Evolutionary conservation across 2,113 vertebrate genomes (phyloP).

Genomic region (Oreotrochilus melanogaster): DNA sequence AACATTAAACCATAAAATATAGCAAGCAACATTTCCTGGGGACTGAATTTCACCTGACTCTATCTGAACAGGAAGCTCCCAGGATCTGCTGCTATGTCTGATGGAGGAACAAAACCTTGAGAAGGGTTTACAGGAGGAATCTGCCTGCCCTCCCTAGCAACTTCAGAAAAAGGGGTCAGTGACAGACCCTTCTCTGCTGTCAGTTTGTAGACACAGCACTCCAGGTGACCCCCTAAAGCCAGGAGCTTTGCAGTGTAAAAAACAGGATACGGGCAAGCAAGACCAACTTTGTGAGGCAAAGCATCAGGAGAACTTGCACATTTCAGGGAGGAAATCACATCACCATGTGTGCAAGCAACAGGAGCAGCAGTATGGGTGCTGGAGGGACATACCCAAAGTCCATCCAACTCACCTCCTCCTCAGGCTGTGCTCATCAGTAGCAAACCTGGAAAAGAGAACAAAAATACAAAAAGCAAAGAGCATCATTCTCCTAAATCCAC

Average conservation of each 20-base stretch:
- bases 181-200: not conserved
- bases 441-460: not conserved
- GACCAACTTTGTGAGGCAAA: not conserved
- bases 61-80: not conserved
- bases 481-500: not conserved
- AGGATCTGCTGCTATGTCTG: not conserved
- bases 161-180: not conserved
- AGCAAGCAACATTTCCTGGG: not conserved
- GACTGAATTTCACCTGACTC: not conserved
- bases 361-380: not conserved
- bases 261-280: not conserved
- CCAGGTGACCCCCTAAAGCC: not conserved
- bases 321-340: no score
- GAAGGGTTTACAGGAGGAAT: not conserved
- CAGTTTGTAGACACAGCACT: not conserved
- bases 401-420: not conserved
- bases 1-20: not conserved
- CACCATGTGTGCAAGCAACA: accelerated
- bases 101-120: not conserved
- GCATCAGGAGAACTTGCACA: accelerated
- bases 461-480: not conserved
- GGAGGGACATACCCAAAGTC: accelerated
- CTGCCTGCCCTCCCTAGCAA: not conserved
- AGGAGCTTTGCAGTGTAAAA: not conserved
- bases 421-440: not conserved